Percentiles rank a stretch among this genome's conserved stretches.
Conservation (phyloP, 2,113 vertebrate species). For the Eolophus roseicapilla region DNA sequence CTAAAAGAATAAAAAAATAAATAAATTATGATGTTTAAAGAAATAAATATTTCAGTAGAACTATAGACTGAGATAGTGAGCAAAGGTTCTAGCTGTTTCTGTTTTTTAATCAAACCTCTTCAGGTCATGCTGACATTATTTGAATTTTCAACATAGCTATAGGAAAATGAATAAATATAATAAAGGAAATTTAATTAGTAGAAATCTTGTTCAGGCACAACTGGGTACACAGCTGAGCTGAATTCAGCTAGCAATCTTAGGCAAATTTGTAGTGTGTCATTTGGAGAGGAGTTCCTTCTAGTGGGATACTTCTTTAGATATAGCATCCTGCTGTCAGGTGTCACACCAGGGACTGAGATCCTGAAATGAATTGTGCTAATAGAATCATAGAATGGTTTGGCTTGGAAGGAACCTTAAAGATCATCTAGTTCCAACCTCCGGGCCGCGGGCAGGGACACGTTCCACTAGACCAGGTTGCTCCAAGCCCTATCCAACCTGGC, state of each 20-base stretch:
- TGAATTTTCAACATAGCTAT: not conserved
- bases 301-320: not conserved
- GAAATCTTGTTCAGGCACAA: not conserved
- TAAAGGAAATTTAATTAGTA: not conserved
- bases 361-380: not conserved
- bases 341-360: not conserved
- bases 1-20: not conserved
- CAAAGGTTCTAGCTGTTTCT: not conserved
- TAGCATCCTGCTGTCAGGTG: slow-evolving; percentile 2
- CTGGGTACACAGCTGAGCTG: not conserved
- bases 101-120: not conserved
- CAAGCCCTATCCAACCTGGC: not conserved
- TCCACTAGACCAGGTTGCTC: not conserved
- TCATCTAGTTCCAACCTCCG: not conserved
- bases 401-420: not conserved
- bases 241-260: slow-evolving; percentile 11
- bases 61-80: not conserved
- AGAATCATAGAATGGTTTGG: not conserved
- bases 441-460: not conserved
- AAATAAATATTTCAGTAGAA: not conserved
- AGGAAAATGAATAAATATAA: not conserved
- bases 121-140: not conserved
- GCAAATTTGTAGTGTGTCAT: slow-evolving; percentile 7
- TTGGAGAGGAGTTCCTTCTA: slow-evolving; percentile 3
- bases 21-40: not conserved